Conservation (phyloP, 2,888 invertebrate species). For the Ophion ellenae region DNA sequence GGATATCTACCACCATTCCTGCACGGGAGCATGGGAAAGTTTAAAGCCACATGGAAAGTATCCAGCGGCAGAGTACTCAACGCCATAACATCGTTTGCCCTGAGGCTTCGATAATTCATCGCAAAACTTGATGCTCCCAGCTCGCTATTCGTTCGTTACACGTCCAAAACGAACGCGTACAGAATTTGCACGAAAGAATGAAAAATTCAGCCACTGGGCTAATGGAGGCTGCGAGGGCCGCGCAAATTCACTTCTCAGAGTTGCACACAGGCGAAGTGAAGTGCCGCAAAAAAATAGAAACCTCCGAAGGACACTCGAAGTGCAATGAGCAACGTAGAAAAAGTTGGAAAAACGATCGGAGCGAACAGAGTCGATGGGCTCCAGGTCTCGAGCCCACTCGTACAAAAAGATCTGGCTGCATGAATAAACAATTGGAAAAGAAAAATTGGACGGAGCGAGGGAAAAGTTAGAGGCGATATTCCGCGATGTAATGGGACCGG, state of each 20-base stretch:
- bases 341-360: slow-evolving; percentile 17
- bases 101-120: slow-evolving; percentile 75
- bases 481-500: not conserved
- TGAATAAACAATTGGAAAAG: not conserved
- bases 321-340: slow-evolving; percentile 35
- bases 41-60: slow-evolving; percentile 3
- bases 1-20: not conserved
- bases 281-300: slow-evolving; percentile 39
- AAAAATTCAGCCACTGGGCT: slow-evolving; percentile 76
- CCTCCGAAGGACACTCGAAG: slow-evolving; percentile 28
- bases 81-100: slow-evolving; percentile 71
- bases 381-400: not conserved
- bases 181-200: slow-evolving; percentile 67
- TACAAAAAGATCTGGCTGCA: not conserved
- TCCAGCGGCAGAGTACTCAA: slow-evolving; percentile 26
- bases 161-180: slow-evolving; percentile 25
- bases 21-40: not conserved
- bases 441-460: not conserved
- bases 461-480: not conserved
- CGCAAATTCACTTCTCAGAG: slow-evolving; percentile 78
- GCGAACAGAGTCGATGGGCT: slow-evolving; percentile 20
- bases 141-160: slow-evolving; percentile 29
- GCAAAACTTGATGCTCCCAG: slow-evolving; percentile 45
- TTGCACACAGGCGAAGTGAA: slow-evolving; percentile 45
- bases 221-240: slow-evolving; percentile 74